These are phyloP conservation scores for Calidris pugnax DNA, from an alignment of 2,113 vertebrate species.

Conservation along the genomic window DNA sequence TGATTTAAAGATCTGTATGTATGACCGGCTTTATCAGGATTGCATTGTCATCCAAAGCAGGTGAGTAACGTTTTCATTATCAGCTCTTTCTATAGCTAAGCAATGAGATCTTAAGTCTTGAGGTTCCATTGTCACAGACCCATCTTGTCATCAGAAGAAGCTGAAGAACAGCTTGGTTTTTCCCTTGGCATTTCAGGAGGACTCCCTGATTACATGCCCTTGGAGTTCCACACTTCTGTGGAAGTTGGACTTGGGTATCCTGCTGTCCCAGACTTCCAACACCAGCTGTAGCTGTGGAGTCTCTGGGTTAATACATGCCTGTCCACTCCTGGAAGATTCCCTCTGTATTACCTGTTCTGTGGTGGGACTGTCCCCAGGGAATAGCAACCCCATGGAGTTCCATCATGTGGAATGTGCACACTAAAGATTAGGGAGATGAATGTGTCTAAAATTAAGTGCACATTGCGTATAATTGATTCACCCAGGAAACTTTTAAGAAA, in stretches of 20 bases:
- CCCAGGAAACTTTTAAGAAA: not conserved
- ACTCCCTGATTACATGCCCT: not conserved
- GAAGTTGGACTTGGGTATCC: not conserved
- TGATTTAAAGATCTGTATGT: constrained; percentile 91
- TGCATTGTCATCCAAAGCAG: constrained; percentile 80
- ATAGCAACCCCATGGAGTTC: not conserved
- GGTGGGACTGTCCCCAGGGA: not conserved
- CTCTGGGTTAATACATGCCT: not conserved
- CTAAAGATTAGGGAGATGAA: not conserved
- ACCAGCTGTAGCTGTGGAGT: fast-evolving
- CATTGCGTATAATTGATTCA: not conserved
- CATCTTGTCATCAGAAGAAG: not conserved
- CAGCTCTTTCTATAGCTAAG: not conserved
- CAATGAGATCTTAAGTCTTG: too few relatives aligned
- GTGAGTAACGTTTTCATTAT: constrained; percentile 57
- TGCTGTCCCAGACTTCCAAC: not conserved
- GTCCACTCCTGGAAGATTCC: not conserved
- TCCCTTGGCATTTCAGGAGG: not conserved
- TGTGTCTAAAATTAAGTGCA: not conserved
- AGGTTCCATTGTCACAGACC: not conserved
- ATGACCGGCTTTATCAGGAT: constrained; percentile 86
- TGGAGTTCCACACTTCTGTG: not conserved
- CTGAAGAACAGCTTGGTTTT: not conserved
- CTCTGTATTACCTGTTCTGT: not conserved
- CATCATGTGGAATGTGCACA: not conserved